These are phyloP conservation scores for Plagodis dolabraria DNA, from an alignment of 2,888 invertebrate species.

Conservation along the genomic window DNA sequence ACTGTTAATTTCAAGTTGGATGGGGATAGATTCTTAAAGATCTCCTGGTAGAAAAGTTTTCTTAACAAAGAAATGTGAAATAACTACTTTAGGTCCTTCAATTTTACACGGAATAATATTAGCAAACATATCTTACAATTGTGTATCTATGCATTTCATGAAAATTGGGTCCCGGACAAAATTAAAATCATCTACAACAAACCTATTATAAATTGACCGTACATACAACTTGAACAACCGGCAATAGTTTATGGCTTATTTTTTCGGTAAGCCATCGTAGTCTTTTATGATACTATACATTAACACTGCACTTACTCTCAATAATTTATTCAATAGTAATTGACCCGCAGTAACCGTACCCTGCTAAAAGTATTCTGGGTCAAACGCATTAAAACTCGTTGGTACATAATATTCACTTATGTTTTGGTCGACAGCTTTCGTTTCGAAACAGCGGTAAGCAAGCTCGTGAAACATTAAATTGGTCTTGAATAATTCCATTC, in stretches of 20 bases:
- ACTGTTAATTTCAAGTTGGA: too few species aligned
- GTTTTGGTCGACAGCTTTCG: constrained; percentile 39
- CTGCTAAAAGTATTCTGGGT: constrained; percentile 30
- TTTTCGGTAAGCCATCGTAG: constrained; percentile 35
- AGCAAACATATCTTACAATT: too few species aligned
- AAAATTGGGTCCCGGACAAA: too few species aligned
- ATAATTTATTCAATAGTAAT: constrained; percentile 40
- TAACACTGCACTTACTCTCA: constrained; percentile 36
- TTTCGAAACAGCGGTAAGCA: constrained; percentile 49
- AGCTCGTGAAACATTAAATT: constrained; percentile 68
- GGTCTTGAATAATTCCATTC: constrained; percentile 67
- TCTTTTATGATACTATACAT: constrained; percentile 37
- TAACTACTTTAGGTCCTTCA: too few species aligned
- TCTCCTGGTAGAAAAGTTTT: too few species aligned
- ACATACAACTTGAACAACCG: constrained; percentile 25
- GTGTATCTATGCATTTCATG: too few species aligned
- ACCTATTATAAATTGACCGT: too few species aligned
- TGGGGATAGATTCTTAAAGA: too few species aligned
- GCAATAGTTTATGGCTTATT: constrained; percentile 35
- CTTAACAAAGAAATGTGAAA: too few species aligned
- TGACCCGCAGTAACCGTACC: constrained; percentile 24
- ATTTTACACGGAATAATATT: too few species aligned
- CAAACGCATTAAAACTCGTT: constrained; percentile 5
- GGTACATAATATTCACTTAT: constrained; percentile 37
- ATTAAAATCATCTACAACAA: too few species aligned